Percentiles rank a stretch among this genome's conserved stretches.
These are phyloP conservation scores for Alouatta palliata DNA, from an alignment of 2,113 vertebrate species.

Conservation along the genomic window DNA sequence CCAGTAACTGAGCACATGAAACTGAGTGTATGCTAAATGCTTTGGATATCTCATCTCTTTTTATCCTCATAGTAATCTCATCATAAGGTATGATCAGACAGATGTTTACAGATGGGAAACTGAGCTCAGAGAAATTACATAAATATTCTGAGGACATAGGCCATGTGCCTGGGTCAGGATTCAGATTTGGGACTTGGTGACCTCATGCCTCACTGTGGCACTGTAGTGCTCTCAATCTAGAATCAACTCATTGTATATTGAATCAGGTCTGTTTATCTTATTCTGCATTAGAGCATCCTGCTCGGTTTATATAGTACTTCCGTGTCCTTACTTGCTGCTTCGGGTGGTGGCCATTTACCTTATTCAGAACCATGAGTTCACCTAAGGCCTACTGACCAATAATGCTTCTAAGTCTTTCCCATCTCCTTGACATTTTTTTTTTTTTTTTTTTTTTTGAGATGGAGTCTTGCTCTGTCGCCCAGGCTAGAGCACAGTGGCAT, in stretches of 20 bases:
- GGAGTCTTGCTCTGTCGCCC: too few relatives aligned
- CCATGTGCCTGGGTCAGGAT: background rate
- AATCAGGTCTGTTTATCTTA: background rate
- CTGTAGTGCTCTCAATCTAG: background rate
- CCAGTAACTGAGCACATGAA: background rate
- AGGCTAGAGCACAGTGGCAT: too few relatives aligned
- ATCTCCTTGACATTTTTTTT: background rate
- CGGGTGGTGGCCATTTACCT: background rate
- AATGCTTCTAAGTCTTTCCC: background rate
- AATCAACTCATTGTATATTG: background rate
- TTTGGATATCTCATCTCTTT: slow-evolving; percentile 20
- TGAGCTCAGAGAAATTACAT: background rate
- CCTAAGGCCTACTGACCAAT: background rate
- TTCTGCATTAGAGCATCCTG: background rate
- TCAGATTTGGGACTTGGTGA: background rate
- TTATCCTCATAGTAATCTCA: background rate
- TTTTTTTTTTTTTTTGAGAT: too few relatives aligned
- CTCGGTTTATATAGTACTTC: background rate
- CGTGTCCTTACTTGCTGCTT: background rate
- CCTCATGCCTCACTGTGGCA: background rate
- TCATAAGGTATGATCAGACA: background rate
- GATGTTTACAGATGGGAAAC: slow-evolving; percentile 2
- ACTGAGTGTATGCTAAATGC: background rate
- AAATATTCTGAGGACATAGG: background rate
- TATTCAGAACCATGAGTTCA: background rate